Base-by-base conservation (phyloP, 2,888 invertebrate genomes). In the Phymatocera aterrima region DNA sequence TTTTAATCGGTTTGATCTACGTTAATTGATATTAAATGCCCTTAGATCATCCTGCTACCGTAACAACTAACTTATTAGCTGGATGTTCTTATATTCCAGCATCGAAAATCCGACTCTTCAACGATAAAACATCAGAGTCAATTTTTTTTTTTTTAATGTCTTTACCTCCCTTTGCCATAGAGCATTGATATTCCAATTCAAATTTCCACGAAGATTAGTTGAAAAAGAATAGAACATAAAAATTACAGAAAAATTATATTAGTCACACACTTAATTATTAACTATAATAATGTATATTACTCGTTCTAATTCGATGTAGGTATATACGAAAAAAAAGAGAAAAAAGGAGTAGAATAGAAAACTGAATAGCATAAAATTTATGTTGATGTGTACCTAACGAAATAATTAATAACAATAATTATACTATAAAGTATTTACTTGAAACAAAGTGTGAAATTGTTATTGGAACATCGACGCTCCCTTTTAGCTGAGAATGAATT, bases 41-140 rank as follows among this genome's bases (percentile, higher is more conserved):
- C 89, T 89, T 87, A 85, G 88, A 89, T 89, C 89, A 89, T 86
- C 87, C 87, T 88, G 89, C 89, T 87, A 86, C 83, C 85, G 85
- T 89, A 90, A 90, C 89, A 90, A 88, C 86, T 84, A 84, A 86
- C 28, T 40, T 87, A n/a, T 88, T 85, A 88, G 61, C 61, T 64
- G 61, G 61, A 18, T 37, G 61, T 21, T 64, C 34, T 34, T 64
- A 37, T 34, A 6, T 37, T 15, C 68, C 68, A 46, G 68, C 68
- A 15, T 68, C n/a, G 43, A 68, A 68, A 68, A 68, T 68, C n/a
- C 68, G 43, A 68, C 28, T 24, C 28, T 43, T 68, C 43, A 43
- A 68, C 43, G 68, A 68, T 68, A 43, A 68, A 68, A 68, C 28
- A n/a, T n/a, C n/a, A 46, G 68, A 68, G 68, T 46, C 68, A 68